Evolutionary conservation across 1,140 invertebrate genomes (phyloP).

Genomic region (Hyles euphorbiae): DNA sequence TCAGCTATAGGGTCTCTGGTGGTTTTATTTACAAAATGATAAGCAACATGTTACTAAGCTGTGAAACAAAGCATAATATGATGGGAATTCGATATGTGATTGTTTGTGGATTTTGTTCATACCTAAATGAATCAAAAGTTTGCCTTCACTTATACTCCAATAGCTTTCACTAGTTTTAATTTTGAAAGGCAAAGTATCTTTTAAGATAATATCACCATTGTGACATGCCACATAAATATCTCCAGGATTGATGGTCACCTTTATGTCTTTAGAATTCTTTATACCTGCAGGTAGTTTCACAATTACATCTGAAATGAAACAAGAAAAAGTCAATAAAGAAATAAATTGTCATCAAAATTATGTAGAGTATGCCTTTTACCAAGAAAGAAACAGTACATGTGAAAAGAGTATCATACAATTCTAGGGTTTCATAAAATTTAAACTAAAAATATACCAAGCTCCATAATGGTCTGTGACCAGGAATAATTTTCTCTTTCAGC

Average conservation of each 20-base stretch:
- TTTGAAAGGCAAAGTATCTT: conserved; percentile 81
- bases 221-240: conserved; percentile 65
- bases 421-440: conserved; percentile 7
- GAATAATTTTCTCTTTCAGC: conserved; percentile 83
- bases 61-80: no score
- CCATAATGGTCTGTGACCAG: conserved; percentile 89
- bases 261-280: conserved; percentile 79
- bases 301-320: conserved; percentile 76
- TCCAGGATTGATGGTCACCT: conserved; percentile 79
- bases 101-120: conserved; percentile 1
- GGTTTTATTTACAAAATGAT: no score
- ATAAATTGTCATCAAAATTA: not conserved
- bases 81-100: no score
- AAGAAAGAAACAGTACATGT: no score
- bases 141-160: conserved; percentile 87
- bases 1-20: no score
- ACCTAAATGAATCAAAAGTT: conserved; percentile 76
- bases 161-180: conserved; percentile 85
- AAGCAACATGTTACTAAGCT: no score
- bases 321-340: conserved; percentile 12
- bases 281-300: conserved; percentile 80
- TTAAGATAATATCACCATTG: conserved; percentile 75
- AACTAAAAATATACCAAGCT: conserved; percentile 74
- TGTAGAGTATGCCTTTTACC: no score
- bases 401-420: conserved; percentile 2